Base-by-base conservation (phyloP, 2,888 invertebrate species). In the Incurvaria masculella region DNA sequence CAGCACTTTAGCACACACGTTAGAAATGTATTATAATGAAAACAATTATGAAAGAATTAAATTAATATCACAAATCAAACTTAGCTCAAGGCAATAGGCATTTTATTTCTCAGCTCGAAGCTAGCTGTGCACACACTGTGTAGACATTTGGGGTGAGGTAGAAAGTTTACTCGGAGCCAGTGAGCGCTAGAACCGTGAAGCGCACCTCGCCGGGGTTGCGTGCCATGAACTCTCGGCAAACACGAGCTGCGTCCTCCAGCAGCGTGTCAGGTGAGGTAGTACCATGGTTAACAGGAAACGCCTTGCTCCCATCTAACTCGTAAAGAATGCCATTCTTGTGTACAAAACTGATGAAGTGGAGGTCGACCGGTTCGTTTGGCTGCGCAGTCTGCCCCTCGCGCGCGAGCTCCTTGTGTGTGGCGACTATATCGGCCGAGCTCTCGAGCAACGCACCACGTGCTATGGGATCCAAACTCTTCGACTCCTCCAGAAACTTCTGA, bases 311-410 rank as follows among this genome's bases (percentile, higher is more conserved):
- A 80, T 88, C 89, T 56, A 97, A 72, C 69, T 97, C 96, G 61
- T 88, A 95, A 21, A 97, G 70, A 40, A 68, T 68, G 2, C 90
- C 92, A 61, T 91, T 85, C 58, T 87, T 87, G 55, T 91, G 85
- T 18, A 96, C 80, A 61, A 97, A 87, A 4, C 94, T 87, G 19
- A 97, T 86, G 66, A 96, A 97, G 67, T 97, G 97, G 61, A 91
- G 87, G 59, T 87, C 87, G 0, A 90, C 86, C 45, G 84, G 78
- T 47, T 88, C 87, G 47, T 81, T 66, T 38, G 85, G 82, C 11
- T 84, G 84, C 69, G 83, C 83, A n/a, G 91, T 88, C 65, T 90
- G 91, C 1, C 91, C 94, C 61, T 90, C 88, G 57, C 82, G 81
- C 1, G 93, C 90, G 54, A 89, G 74, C 55, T 88, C 87, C 60